Evolutionary conservation across 2,888 invertebrate genomes (phyloP).

Genomic region (Pegoplata infirma): DNA sequence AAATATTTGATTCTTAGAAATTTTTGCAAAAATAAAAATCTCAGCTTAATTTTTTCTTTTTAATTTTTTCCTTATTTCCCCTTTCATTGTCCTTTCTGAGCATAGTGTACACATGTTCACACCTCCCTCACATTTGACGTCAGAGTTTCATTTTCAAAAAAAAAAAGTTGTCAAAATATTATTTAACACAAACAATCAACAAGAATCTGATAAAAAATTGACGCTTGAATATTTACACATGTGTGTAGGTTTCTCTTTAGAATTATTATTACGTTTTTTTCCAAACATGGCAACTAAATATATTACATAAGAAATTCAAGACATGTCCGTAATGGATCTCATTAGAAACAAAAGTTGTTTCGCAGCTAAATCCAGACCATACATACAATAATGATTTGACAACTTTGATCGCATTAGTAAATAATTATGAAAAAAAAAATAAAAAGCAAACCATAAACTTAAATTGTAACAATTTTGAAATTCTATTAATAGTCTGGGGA

Average conservation of each 20-base stretch:
- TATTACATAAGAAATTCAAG: constrained; percentile 30
- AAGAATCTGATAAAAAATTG: neutral
- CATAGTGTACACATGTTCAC: neutral
- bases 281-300: neutral
- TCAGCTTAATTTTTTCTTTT: too few relatives aligned
- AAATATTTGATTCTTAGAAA: too few relatives aligned
- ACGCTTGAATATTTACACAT: neutral
- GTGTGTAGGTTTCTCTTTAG: constrained; percentile 17
- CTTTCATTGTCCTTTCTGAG: too few relatives aligned
- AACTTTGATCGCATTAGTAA: constrained; percentile 7
- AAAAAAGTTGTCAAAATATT: too few relatives aligned
- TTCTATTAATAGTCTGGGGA: too few relatives aligned
- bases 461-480: too few relatives aligned
- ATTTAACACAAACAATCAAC: too few relatives aligned
- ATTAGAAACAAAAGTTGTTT: constrained; percentile 21
- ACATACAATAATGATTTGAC: constrained; percentile 18
- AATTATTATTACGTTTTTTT: constrained; percentile 2
- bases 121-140: constrained; percentile 1
- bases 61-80: too few relatives aligned
- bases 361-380: neutral
- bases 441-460: too few relatives aligned
- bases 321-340: constrained; percentile 29
- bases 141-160: too few relatives aligned
- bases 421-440: too few relatives aligned
- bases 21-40: too few relatives aligned